These are phyloP conservation scores for Aramus guarauna DNA, from an alignment of 2,113 vertebrate species.

Conservation along the genomic window DNA sequence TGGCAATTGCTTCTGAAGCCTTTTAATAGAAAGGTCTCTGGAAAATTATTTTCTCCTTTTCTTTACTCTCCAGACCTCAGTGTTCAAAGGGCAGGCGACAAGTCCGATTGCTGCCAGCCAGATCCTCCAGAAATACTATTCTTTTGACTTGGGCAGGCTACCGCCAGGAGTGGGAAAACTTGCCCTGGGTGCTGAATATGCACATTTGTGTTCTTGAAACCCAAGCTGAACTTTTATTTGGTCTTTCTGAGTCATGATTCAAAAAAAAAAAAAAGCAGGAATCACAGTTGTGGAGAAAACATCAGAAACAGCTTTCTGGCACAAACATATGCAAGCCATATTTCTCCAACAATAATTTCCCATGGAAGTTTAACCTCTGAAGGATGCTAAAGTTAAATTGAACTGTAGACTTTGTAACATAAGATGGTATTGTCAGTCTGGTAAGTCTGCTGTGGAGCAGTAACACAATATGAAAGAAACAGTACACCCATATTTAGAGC, in stretches of 20 bases:
- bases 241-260: slow-evolving; percentile 29
- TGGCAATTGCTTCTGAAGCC: neutral
- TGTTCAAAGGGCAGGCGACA: neutral
- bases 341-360: slow-evolving; percentile 12
- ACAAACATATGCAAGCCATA: slow-evolving; percentile 1
- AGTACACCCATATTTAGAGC: neutral
- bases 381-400: neutral
- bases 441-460: neutral
- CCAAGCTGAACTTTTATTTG: slow-evolving; percentile 15
- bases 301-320: neutral
- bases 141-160: neutral
- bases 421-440: neutral
- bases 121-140: neutral
- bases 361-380: slow-evolving; percentile 30
- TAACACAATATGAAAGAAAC: slow-evolving; percentile 20
- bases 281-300: neutral
- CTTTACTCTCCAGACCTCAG: neutral
- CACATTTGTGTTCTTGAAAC: slow-evolving; percentile 16
- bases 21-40: neutral
- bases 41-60: neutral
- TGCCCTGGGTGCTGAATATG: slow-evolving; percentile 7
- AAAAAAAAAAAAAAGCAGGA: neutral
- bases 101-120: neutral
- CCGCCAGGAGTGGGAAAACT: neutral
- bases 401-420: neutral